A percentile compares a stretch with the other conserved stretches of the same genome.
These are phyloP conservation scores for Bucco capensis DNA, from an alignment of 2,113 vertebrate species.

Conservation along the genomic window DNA sequence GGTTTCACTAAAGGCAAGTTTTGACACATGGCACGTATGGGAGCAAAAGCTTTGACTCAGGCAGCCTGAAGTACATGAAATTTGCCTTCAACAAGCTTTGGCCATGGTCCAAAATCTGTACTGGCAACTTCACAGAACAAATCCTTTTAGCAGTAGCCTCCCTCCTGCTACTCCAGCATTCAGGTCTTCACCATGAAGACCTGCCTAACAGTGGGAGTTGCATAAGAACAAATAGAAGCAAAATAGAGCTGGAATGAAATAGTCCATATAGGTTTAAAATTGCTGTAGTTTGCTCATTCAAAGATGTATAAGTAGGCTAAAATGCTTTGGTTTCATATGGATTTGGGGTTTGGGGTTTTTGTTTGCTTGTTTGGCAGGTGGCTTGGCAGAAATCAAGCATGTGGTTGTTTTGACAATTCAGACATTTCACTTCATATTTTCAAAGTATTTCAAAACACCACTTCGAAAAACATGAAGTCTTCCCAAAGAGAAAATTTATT, in stretches of 20 bases:
- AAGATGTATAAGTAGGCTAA: not conserved
- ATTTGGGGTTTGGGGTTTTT: too few species aligned
- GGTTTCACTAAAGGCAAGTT: not conserved
- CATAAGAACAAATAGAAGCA: not conserved
- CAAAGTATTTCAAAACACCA: not conserved
- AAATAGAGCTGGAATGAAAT: not conserved
- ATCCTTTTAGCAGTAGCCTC: not conserved
- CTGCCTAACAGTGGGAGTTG: not conserved
- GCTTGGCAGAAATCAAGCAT: not conserved
- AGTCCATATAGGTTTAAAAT: not conserved
- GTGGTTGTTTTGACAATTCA: not conserved
- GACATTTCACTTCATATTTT: not conserved
- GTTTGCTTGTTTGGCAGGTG: not conserved
- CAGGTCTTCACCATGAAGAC: not conserved
- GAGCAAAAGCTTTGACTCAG: not conserved
- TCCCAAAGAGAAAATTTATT: not conserved
- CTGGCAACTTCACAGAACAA: not conserved
- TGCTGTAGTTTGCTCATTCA: not conserved
- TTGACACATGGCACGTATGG: not conserved
- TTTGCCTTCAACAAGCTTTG: not conserved
- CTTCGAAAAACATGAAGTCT: not conserved
- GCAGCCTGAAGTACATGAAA: not conserved
- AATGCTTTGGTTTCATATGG: not conserved
- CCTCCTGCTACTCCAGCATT: not conserved
- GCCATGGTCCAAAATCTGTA: not conserved